Conservation (phyloP, 2,888 invertebrate genomes). For the Chrysopilus asiliformis region DNA sequence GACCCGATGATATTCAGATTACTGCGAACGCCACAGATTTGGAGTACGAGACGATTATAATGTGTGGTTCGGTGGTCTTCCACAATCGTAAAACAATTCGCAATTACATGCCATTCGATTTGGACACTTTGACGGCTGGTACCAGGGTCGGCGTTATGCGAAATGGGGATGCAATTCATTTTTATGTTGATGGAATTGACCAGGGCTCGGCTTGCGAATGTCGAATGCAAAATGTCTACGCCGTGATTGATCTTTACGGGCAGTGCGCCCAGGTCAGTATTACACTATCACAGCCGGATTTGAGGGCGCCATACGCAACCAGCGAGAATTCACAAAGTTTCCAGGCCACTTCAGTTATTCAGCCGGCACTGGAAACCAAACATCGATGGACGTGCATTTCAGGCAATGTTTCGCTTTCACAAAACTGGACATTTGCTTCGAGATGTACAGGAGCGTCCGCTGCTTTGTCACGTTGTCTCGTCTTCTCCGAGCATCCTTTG, state of each 20-base stretch:
- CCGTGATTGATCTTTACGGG: conserved; percentile 89
- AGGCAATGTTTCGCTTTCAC: conserved; percentile 31
- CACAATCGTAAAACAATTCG: conserved; percentile 72
- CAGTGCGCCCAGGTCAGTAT: conserved; percentile 80
- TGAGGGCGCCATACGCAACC: conserved; percentile 34
- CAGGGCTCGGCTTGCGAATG: conserved; percentile 75
- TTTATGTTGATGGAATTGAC: conserved; percentile 74
- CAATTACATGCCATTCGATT: conserved; percentile 72
- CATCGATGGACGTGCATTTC: conserved; percentile 35
- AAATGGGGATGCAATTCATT: conserved; percentile 72
- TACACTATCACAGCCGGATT: conserved; percentile 25
- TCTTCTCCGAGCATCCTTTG: conserved; percentile 34
- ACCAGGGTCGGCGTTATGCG: conserved; percentile 80
- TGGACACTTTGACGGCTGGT: conserved; percentile 67
- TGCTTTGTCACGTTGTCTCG: conserved; percentile 31
- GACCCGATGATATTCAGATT: conserved; percentile 76
- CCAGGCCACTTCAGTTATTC: conserved; percentile 42
- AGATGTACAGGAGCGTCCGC: conserved; percentile 28
- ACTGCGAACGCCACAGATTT: conserved; percentile 86
- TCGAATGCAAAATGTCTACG: conserved; percentile 69
- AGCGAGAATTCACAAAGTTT: conserved; percentile 43
- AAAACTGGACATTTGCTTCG: conserved; percentile 34
- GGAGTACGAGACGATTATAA: conserved; percentile 81
- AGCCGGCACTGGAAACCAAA: conserved; percentile 38
- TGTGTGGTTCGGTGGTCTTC: conserved; percentile 85